Conservation (phyloP, 37 sponge, comb jelly and placozoan species). For the Hexactinellida sp. region DNA sequence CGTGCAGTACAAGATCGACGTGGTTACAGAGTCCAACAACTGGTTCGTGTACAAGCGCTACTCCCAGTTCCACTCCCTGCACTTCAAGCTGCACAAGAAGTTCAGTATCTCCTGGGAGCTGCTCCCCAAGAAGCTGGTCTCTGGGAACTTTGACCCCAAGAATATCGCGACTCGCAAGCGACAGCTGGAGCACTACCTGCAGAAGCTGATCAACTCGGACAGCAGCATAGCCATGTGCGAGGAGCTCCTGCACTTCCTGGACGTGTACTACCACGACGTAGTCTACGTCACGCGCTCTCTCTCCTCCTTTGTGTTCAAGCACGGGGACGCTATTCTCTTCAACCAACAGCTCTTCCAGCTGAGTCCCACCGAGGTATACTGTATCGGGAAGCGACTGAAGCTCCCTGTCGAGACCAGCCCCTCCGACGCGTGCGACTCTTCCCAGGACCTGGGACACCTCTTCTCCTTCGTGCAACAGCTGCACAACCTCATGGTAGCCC, state of each 20-base stretch:
- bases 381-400: conserved; percentile 52
- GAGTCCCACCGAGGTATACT: conserved; percentile 56
- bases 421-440: conserved; percentile 11
- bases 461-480: conserved; percentile 58
- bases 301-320: conserved; percentile 31
- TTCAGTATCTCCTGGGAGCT: conserved; percentile 41
- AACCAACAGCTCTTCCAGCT: conserved; percentile 35
- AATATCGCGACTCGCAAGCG: conserved; percentile 52
- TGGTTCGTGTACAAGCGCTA: conserved; percentile 74
- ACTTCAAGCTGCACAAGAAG: conserved; percentile 59
- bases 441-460: conserved; percentile 55
- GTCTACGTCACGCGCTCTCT: conserved; percentile 41
- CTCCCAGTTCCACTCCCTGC: conserved; percentile 72
- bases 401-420: conserved; percentile 38
- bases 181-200: conserved; percentile 73
- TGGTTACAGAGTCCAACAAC: conserved; percentile 62
- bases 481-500: conserved; percentile 30
- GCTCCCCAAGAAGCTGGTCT: conserved; percentile 70
- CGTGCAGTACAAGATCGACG: conserved; percentile 69
- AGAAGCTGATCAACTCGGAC: conserved; percentile 67
- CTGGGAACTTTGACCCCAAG: conserved; percentile 56
- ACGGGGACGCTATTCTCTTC: conserved; percentile 46
- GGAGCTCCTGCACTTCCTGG: conserved; percentile 52
- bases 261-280: conserved; percentile 42
- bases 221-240: background rate